Conservation (phyloP, 2,113 vertebrate species). For the Baryphthengus martii region DNA sequence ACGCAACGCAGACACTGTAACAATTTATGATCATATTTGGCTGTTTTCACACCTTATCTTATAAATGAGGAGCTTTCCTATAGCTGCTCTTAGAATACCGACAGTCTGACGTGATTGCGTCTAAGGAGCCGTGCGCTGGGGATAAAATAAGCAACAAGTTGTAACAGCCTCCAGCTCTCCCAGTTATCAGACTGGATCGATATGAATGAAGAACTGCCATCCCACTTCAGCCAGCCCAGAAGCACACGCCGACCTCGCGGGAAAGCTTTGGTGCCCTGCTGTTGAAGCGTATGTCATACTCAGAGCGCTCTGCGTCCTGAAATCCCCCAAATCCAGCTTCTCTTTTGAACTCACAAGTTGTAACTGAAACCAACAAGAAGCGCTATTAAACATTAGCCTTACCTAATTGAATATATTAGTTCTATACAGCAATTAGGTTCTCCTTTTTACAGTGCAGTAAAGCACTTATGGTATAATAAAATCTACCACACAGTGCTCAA, state of each 20-base stretch:
- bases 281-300: neutral
- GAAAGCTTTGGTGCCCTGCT: neutral
- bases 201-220: neutral
- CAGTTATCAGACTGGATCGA: neutral
- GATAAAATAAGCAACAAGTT: neutral
- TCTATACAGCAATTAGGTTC: slow-evolving; percentile 32
- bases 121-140: neutral
- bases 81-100: neutral
- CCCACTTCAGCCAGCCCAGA: neutral
- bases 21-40: neutral
- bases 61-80: neutral
- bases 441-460: slow-evolving; percentile 57
- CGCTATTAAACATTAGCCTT: slow-evolving; percentile 43
- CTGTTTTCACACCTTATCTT: neutral
- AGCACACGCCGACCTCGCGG: neutral
- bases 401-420: slow-evolving; percentile 53
- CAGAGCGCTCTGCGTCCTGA: neutral
- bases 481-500: slow-evolving; percentile 52
- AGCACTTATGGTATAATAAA: slow-evolving; percentile 58
- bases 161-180: neutral
- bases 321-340: neutral
- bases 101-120: neutral
- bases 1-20: neutral
- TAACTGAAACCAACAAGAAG: slow-evolving; percentile 46
- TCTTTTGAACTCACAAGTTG: slow-evolving; percentile 23